Evolutionary conservation across 2,113 vertebrate species (phyloP), one percentile per base, ranked within the genome.

Genomic region (Genyomyrus donnyi): DNA sequence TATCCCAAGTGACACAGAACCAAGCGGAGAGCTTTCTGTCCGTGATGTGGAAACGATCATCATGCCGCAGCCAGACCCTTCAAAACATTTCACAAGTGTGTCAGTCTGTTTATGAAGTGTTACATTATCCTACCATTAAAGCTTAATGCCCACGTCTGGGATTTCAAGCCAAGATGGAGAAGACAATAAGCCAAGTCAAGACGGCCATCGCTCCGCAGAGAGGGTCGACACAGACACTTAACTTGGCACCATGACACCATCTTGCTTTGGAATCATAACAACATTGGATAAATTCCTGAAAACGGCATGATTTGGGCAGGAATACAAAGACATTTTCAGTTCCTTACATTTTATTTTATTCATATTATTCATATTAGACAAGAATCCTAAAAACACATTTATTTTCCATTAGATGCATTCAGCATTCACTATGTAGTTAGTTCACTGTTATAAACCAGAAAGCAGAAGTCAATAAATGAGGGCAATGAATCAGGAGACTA

Each of bases 111-210:
- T 83, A 39, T 45, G 70, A 89, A 87, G 24, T 39, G 49, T 35
- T 80, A 80, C 31, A 80, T 80, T 80, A 80, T 80, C 13, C 17
- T 80, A 42, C 74, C 74, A 80, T 80, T 80, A 80, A 80, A 80
- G 31, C 74, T 80, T 80, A 80, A 80, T 39, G 74, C 74, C 74
- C 74, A 80, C 74, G 74, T 80, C 74, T 80, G 74, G 17, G 74
- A 80, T 42, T 80, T 35, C 35, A 42, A 42, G 74, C 74, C 74
- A 42, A 80, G 62, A 70, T 70, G 74, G 74, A 35, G 35, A 80
- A 42, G 35, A 80, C 74, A 80, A 80, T 80, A 35, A 80, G 74
- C 74, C 62, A n/a, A 74, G 66, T 35, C 66, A 80, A 80, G 31
- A 5, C 31, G 17, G 17, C 35, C 74, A 0, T 8, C 2, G 74